Percentiles rank a stretch among this genome's conserved stretches.
Conservation (phyloP, 2,113 vertebrate genomes). For the Tylochromis polylepis region DNA sequence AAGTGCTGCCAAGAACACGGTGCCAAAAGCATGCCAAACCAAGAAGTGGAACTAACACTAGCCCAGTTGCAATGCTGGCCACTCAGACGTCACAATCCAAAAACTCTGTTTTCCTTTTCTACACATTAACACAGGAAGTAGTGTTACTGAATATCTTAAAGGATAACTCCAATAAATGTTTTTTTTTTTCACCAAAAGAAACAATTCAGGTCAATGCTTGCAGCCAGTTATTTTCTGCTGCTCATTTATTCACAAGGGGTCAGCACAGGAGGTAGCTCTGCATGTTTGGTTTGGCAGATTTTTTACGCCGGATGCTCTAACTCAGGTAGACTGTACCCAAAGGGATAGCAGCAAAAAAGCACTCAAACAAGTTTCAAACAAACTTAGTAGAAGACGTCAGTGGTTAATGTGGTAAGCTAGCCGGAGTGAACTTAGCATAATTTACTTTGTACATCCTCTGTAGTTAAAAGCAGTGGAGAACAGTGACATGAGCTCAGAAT, state of each 20-base stretch:
- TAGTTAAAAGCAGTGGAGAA: neutral
- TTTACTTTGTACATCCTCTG: neutral
- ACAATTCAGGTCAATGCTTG: neutral
- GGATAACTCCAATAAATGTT: neutral
- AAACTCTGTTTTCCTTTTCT: neutral
- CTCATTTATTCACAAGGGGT: neutral
- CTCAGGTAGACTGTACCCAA: neutral
- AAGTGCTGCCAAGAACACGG: neutral
- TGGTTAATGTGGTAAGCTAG: neutral
- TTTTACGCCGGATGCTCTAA: neutral
- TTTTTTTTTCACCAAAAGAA: neutral
- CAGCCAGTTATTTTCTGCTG: neutral
- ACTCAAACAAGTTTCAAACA: neutral
- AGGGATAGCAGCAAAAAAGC: neutral
- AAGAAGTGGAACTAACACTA: neutral
- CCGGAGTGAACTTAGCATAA: neutral
- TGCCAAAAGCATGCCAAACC: neutral
- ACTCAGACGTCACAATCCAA: neutral
- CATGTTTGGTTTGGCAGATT: neutral
- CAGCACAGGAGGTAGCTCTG: neutral
- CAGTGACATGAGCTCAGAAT: neutral
- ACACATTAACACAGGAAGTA: neutral
- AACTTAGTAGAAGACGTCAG: neutral
- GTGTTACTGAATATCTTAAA: neutral
- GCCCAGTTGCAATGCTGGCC: neutral